phyloP scores from a whole-genome alignment of 2,888 invertebrate genomes.

The Xestoiulus laeticollis region DNA sequence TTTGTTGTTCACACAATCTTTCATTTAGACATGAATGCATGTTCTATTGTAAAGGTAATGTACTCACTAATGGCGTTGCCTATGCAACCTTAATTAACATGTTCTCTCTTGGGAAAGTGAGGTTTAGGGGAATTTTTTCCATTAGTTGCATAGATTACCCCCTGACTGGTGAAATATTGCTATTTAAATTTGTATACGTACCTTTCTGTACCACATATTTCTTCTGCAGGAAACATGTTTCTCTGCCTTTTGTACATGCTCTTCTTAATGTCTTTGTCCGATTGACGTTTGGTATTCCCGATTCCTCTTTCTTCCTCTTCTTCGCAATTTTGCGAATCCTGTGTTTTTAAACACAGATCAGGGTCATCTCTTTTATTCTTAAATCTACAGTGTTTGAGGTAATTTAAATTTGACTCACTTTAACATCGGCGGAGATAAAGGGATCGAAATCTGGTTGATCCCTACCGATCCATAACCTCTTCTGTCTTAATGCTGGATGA shows the following conservation, averaged over 20 bases:
- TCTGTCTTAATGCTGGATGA: constrained; percentile 51
- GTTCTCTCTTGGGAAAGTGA: neutral
- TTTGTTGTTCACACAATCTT: too few relatives aligned
- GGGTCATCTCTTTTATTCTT: neutral
- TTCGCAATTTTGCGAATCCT: neutral
- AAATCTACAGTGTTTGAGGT: too few relatives aligned
- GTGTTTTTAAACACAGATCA: neutral
- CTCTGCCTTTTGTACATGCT: constrained; percentile 22
- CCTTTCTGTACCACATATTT: constrained; percentile 55
- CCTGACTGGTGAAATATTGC: too few relatives aligned
- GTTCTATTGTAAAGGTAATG: too few relatives aligned
- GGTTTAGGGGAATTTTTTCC: neutral
- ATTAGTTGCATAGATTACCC: too few relatives aligned
- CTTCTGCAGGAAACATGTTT: constrained; percentile 51
- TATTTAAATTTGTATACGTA: constrained; percentile 15
- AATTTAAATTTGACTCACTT: neutral
- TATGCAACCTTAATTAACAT: neutral
- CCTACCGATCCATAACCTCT: constrained; percentile 51
- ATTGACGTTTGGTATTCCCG: neutral
- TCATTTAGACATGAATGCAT: too few relatives aligned
- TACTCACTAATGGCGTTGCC: neutral
- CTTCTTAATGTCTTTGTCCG: neutral
- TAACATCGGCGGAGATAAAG: neutral
- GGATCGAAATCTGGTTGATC: constrained; percentile 50
- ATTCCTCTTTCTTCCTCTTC: neutral